Percentiles rank a stretch among this genome's conserved stretches.
These are phyloP conservation scores for Gobius niger DNA, from an alignment of 2,113 vertebrate genomes.

Conservation along the genomic window DNA sequence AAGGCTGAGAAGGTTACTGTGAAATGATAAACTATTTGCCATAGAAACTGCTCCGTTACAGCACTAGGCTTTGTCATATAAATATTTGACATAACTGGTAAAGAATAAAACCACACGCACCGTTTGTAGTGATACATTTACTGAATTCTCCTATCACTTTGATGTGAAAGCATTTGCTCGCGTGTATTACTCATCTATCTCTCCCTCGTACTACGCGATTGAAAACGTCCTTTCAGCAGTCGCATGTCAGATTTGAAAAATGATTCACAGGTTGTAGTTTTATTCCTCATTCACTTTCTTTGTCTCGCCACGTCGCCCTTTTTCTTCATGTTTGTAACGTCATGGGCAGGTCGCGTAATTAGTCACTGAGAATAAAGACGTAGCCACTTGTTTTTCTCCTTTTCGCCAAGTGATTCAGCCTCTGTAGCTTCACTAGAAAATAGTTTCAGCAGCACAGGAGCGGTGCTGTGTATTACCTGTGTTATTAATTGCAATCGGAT, in stretches of 20 bases:
- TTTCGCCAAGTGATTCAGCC: constrained; percentile 1
- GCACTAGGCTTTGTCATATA: too few species aligned
- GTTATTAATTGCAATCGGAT: too few species aligned
- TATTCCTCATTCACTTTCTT: constrained; percentile 57
- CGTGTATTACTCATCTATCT: background rate
- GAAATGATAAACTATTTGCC: too few species aligned
- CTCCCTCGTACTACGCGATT: background rate
- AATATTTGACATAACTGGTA: too few species aligned
- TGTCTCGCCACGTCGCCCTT: constrained; percentile 22
- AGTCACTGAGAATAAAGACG: constrained; percentile 44
- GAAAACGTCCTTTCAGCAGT: background rate
- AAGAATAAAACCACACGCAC: too few species aligned
- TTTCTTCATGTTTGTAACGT: constrained; percentile 7
- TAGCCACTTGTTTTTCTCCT: constrained; percentile 32
- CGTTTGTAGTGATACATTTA: too few species aligned
- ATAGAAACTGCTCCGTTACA: too few species aligned
- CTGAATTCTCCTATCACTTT: too few species aligned
- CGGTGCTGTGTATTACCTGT: background rate
- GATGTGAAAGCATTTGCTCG: too few species aligned
- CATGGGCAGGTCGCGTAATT: constrained; percentile 36
- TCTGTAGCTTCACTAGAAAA: background rate
- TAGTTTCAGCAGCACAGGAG: background rate
- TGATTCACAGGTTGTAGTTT: background rate
- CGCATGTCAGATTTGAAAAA: background rate
- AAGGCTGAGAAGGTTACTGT: too few species aligned